These are phyloP conservation scores for Psilanteris sp. DNA, from an alignment of 1,140 invertebrate genomes.

Conservation along the genomic window DNA sequence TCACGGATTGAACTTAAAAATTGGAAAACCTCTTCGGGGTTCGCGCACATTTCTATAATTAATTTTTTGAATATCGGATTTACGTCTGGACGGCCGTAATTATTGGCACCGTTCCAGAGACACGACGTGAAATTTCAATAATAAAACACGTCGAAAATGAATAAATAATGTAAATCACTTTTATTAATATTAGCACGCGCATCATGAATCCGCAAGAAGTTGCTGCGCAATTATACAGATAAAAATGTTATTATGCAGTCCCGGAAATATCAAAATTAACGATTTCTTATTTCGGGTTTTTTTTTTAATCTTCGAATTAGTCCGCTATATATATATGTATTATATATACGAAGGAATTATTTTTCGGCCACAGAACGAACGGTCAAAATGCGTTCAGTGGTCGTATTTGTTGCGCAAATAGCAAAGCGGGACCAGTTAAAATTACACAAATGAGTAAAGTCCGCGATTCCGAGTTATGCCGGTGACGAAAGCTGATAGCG, in stretches of 20 bases:
- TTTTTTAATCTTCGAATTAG: too few relatives aligned
- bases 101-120: constrained; percentile 9
- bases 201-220: not conserved
- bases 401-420: constrained; percentile 4
- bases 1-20: too few relatives aligned
- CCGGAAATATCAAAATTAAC: too few relatives aligned
- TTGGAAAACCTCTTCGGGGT: not conserved
- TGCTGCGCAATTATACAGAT: too few relatives aligned
- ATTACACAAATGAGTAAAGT: constrained; percentile 34
- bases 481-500: constrained; percentile 38
- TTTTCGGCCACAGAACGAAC: too few relatives aligned
- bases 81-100: not conserved
- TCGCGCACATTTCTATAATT: constrained; percentile 14
- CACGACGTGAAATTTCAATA: constrained; percentile 12
- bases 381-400: not conserved
- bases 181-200: constrained; percentile 6
- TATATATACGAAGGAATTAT: too few relatives aligned
- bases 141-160: constrained; percentile 12
- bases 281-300: too few relatives aligned
- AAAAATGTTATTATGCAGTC: too few relatives aligned
- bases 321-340: too few relatives aligned
- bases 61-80: constrained; percentile 8
- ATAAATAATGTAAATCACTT: constrained; percentile 10
- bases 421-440: constrained; percentile 4
- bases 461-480: constrained; percentile 31